These are phyloP conservation scores for Argynnis bischoffii DNA, from an alignment of 2,888 invertebrate genomes.

Conservation along the genomic window DNA sequence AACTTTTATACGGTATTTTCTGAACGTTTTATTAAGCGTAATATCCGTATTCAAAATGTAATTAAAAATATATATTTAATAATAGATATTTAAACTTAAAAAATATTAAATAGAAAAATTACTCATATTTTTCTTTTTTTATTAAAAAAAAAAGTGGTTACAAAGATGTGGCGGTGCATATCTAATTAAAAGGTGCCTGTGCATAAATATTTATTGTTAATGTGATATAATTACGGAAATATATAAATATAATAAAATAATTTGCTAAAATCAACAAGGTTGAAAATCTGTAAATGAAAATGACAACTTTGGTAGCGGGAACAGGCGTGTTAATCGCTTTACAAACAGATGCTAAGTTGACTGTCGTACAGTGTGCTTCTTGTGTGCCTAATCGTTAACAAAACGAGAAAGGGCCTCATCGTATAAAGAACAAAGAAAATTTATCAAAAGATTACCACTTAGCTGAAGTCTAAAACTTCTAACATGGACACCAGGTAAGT, in stretches of 20 bases:
- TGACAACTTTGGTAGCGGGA: constrained; percentile 73
- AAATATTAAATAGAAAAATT: too few species aligned
- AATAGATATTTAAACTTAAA: too few species aligned
- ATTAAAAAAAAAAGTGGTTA: too few species aligned
- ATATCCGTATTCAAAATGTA: too few species aligned
- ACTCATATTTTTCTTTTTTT: too few species aligned
- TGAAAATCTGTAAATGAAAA: constrained; percentile 75
- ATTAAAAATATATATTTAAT: too few species aligned
- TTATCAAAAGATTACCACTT: constrained; percentile 48
- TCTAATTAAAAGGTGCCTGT: background rate
- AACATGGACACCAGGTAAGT: constrained; percentile 70
- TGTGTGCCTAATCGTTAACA: constrained; percentile 70
- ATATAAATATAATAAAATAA: constrained; percentile 50
- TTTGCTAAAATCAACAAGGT: constrained; percentile 61
- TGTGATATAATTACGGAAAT: constrained; percentile 17
- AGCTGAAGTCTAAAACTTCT: constrained; percentile 45
- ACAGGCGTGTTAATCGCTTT: constrained; percentile 73
- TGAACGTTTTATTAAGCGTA: too few species aligned
- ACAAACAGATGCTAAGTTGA: constrained; percentile 71
- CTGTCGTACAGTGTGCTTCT: constrained; percentile 56
- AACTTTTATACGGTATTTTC: constrained; percentile 55
- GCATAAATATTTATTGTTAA: background rate
- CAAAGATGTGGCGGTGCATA: background rate
- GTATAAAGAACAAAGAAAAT: constrained; percentile 61
- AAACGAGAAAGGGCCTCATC: constrained; percentile 59